Percentiles rank a stretch among this genome's conserved stretches.
Conservation (phyloP, 2,888 invertebrate species). For the Pardosa pseudoannulata region DNA sequence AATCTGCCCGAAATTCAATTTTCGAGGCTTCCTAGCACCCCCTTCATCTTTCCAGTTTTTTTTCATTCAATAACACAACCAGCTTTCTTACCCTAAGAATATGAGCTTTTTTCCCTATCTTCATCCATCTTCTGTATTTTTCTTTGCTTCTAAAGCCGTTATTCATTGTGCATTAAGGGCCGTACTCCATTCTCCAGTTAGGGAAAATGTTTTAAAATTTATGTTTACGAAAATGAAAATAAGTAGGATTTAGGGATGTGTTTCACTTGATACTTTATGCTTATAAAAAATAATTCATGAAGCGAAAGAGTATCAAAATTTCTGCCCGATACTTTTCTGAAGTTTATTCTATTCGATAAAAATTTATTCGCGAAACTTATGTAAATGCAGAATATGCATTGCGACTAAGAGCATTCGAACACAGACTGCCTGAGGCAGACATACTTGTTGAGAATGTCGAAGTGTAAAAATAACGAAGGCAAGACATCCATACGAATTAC, state of each 20-base stretch:
- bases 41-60: constrained; percentile 8
- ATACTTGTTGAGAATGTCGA: too few species aligned
- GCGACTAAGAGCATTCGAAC: background rate
- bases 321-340: background rate
- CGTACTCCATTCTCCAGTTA: background rate
- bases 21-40: constrained; percentile 14
- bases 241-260: constrained; percentile 7
- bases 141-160: background rate
- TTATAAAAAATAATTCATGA: background rate
- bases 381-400: background rate
- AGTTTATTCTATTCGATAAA: background rate
- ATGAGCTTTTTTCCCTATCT: constrained; percentile 33
- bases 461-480: too few species aligned
- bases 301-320: background rate
- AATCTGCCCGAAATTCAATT: constrained; percentile 64
- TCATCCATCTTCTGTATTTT: constrained; percentile 14
- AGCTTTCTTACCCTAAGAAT: constrained; percentile 42
- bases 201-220: constrained; percentile 14
- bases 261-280: constrained; percentile 2
- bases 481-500: too few species aligned
- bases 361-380: background rate
- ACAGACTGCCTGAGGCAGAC: too few species aligned
- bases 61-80: constrained; percentile 51
- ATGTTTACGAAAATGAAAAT: constrained; percentile 19
- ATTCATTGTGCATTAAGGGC: constrained; percentile 18